Evolutionary conservation across 1,140 invertebrate genomes (phyloP).

Genomic region (Apis mellifera): DNA sequence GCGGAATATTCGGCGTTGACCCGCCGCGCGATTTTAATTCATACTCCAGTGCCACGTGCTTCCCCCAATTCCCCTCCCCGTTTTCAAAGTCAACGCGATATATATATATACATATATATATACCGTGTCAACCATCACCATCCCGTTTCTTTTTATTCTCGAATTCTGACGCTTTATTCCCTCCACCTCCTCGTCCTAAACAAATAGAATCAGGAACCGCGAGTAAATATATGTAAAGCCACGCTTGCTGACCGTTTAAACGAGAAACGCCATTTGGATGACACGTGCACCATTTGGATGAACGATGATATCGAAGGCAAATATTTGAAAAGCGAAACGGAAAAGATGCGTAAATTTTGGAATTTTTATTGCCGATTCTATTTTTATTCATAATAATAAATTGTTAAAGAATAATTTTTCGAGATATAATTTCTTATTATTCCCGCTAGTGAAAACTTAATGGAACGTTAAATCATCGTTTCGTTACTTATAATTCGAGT

Average conservation of each 20-base stretch:
- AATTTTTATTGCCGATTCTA: not conserved
- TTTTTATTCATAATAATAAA: too few relatives aligned
- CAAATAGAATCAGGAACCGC: slow-evolving; percentile 53
- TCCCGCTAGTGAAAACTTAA: not conserved
- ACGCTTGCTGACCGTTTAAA: slow-evolving; percentile 35
- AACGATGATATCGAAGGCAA: slow-evolving; percentile 21
- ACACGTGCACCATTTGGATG: slow-evolving; percentile 43
- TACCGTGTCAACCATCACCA: slow-evolving; percentile 33
- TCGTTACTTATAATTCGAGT: slow-evolving; percentile 17
- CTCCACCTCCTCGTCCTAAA: slow-evolving; percentile 40
- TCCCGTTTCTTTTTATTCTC: slow-evolving; percentile 36
- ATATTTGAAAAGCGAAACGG: slow-evolving; percentile 11
- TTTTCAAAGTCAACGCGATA: slow-evolving; percentile 51
- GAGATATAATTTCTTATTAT: not conserved
- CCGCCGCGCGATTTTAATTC: slow-evolving; percentile 64
- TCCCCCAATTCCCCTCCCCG: slow-evolving; percentile 24
- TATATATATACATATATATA: too few relatives aligned
- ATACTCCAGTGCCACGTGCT: slow-evolving; percentile 58
- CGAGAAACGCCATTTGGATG: slow-evolving; percentile 30
- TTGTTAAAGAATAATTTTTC: not conserved
- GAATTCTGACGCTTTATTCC: slow-evolving; percentile 9
- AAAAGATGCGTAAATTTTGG: slow-evolving; percentile 2
- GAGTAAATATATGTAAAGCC: slow-evolving; percentile 42
- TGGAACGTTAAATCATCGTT: slow-evolving; percentile 19
- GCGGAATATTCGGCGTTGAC: slow-evolving; percentile 56